Evolutionary conservation across 2,888 invertebrate species (phyloP).

Genomic region (Salpingus planirostris): DNA sequence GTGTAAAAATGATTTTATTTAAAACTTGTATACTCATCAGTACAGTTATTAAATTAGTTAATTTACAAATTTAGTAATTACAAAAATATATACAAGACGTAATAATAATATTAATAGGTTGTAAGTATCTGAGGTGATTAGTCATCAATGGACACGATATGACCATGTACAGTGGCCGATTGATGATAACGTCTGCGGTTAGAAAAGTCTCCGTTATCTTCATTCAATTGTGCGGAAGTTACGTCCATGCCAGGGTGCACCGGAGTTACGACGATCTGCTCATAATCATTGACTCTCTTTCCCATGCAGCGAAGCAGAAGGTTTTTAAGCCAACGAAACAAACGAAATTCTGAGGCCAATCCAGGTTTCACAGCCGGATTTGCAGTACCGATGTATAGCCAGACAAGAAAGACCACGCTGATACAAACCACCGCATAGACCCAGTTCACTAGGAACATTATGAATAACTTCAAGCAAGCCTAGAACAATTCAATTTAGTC

Average conservation of each 20-base stretch:
- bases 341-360: conserved; percentile 71
- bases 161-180: conserved; percentile 69
- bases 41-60: no score
- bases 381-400: conserved; percentile 90
- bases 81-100: conserved; percentile 16
- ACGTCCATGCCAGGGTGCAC: conserved; percentile 71
- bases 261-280: conserved; percentile 79
- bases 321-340: conserved; percentile 70
- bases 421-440: conserved; percentile 81
- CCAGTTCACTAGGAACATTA: conserved; percentile 94
- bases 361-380: conserved; percentile 95
- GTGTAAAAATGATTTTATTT: no score
- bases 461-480: conserved; percentile 77
- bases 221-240: conserved; percentile 80
- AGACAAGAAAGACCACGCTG: conserved; percentile 70
- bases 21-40: no score
- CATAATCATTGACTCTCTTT: conserved; percentile 70
- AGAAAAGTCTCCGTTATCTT: conserved; percentile 92
- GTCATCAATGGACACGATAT: conserved; percentile 50
- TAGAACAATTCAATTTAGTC: conserved; percentile 38
- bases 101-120: conserved; percentile 9
- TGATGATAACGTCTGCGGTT: conserved; percentile 89
- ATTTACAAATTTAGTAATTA: conserved; percentile 13
- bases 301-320: conserved; percentile 65
- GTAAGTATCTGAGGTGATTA: no score